These are phyloP conservation scores for Orthosia gothica DNA, from an alignment of 2,888 invertebrate genomes.

Conservation along the genomic window DNA sequence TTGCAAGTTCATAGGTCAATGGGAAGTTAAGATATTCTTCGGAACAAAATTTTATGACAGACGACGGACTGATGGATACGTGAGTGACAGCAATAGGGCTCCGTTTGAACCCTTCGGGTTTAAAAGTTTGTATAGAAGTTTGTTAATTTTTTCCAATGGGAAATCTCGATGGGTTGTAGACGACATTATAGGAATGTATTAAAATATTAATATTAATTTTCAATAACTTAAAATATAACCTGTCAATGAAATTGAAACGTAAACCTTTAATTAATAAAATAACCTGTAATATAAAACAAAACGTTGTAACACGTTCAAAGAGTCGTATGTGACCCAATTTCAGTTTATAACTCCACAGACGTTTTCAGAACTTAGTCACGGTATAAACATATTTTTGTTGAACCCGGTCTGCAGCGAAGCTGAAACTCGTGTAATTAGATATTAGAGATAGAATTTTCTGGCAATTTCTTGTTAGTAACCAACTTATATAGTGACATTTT, in stretches of 20 bases:
- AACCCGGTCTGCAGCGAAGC: conserved; percentile 4
- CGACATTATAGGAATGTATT: no score
- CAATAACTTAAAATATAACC: not conserved
- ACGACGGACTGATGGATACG: no score
- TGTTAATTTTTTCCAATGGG: no score
- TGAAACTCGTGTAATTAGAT: conserved; percentile 34
- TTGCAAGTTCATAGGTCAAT: no score
- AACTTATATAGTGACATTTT: no score
- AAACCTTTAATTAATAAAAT: not conserved
- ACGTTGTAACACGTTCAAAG: not conserved
- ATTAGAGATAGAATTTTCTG: conserved; percentile 6
- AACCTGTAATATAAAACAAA: not conserved
- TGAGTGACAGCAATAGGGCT: no score
- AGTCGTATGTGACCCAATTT: conserved; percentile 27
- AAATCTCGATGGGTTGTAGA: no score
- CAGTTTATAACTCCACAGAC: conserved; percentile 9
- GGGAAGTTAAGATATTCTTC: no score
- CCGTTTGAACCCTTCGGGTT: no score
- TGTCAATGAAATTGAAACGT: not conserved
- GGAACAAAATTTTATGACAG: no score
- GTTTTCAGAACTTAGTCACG: conserved; percentile 14
- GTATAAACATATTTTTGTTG: conserved; percentile 33
- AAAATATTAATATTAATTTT: not conserved
- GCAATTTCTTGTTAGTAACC: not conserved
- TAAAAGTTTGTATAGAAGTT: no score